phyloP scores from a whole-genome alignment of 1,140 invertebrate genomes.

The Propsilocerus akamusi region DNA sequence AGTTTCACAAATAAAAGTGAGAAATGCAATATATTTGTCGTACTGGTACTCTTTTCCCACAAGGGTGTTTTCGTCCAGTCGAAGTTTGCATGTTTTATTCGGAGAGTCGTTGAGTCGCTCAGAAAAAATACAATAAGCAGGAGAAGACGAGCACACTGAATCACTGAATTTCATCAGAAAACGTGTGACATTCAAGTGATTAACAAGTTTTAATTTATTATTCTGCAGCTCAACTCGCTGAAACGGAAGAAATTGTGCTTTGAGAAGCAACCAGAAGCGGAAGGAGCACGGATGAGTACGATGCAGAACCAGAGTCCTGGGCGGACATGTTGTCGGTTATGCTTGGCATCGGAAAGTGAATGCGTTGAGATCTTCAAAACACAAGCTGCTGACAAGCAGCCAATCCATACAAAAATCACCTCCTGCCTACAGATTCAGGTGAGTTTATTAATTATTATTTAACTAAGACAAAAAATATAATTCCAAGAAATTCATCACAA shows the following conservation, averaged over 20 bases:
- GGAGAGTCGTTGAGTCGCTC: no score
- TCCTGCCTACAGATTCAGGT: conserved; percentile 24
- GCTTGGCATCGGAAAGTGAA: conserved; percentile 20
- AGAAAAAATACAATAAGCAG: no score
- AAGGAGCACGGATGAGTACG: neutral
- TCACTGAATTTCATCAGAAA: no score
- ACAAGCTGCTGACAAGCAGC: conserved; percentile 24
- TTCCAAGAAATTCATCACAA: neutral
- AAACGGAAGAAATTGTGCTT: neutral
- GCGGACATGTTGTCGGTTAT: conserved; percentile 22
- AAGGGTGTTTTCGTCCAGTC: no score
- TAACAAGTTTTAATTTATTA: no score
- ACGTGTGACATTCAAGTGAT: no score
- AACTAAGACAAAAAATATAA: neutral
- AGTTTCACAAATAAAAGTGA: no score
- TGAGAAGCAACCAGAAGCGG: no score
- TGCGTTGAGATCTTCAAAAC: conserved; percentile 25
- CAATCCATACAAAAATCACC: conserved; percentile 21
- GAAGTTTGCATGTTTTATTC: no score
- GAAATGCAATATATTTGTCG: no score
- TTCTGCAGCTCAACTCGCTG: neutral
- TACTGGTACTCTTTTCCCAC: no score
- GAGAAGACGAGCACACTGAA: no score
- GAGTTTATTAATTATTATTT: conserved; percentile 10
- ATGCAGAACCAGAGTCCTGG: conserved; percentile 8